These are phyloP conservation scores for Lithophane socia DNA, from an alignment of 2,888 invertebrate species.

Conservation along the genomic window DNA sequence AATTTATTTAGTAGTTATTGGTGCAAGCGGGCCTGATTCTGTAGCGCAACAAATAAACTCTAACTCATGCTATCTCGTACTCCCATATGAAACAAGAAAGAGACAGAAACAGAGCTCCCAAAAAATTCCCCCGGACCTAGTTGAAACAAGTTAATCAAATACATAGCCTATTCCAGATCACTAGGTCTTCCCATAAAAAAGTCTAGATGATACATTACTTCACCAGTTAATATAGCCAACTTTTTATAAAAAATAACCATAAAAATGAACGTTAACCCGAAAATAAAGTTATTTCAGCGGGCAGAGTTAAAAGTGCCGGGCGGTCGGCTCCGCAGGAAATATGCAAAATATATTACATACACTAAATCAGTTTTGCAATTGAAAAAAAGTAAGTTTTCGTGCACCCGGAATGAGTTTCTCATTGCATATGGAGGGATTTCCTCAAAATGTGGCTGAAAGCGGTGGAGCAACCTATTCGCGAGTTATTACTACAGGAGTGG, in stretches of 20 bases:
- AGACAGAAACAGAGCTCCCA: not conserved
- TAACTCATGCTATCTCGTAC: not conserved
- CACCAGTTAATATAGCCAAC: conserved; percentile 60
- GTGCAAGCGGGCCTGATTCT: not conserved
- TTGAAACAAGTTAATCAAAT: conserved; percentile 35
- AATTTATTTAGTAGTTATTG: not conserved
- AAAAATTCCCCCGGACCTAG: not conserved
- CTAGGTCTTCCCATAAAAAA: conserved; percentile 58
- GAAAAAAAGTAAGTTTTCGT: conserved; percentile 64
- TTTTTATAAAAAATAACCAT: conserved; percentile 71
- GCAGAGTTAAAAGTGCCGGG: conserved; percentile 76
- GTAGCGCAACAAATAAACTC: not conserved
- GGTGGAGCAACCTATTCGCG: conserved; percentile 49
- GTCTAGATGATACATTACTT: conserved; percentile 52
- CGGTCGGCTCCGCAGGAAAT: conserved; percentile 66
- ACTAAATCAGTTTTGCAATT: conserved; percentile 73
- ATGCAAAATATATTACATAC: conserved; percentile 77
- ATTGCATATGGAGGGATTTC: conserved; percentile 69
- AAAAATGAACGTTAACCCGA: conserved; percentile 78
- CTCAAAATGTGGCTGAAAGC: conserved; percentile 63
- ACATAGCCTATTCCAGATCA: conserved; percentile 48
- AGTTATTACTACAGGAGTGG: conserved; percentile 57
- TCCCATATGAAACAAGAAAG: not conserved
- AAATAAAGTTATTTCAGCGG: conserved; percentile 78
- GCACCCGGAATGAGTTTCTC: conserved; percentile 66